phyloP scores from a whole-genome alignment of 2,797 vertebrate genomes.

The Enteromius anoplus region DNA sequence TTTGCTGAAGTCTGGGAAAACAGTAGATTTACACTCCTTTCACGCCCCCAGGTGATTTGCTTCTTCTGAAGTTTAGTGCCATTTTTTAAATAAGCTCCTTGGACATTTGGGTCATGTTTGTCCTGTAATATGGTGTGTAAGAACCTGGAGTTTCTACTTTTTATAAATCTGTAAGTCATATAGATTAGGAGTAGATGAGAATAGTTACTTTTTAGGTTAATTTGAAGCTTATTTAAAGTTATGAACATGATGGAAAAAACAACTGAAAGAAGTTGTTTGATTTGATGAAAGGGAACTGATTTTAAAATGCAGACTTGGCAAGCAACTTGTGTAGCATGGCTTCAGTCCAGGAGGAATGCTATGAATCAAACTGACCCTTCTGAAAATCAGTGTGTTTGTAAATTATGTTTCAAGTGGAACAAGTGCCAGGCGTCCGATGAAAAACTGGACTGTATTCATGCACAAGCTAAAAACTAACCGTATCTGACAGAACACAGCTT shows the following conservation, averaged over 20 bases:
- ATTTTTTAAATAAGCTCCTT: conserved; percentile 28
- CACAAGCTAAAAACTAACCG: conserved; percentile 13
- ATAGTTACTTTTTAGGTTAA: background rate
- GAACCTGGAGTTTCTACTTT: background rate
- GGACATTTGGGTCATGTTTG: conserved; percentile 26
- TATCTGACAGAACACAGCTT: conserved; percentile 42
- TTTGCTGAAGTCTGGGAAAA: conserved; percentile 29
- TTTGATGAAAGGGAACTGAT: conserved; percentile 22
- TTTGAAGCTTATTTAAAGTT: background rate
- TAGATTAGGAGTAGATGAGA: background rate
- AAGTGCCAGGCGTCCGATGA: conserved; percentile 41
- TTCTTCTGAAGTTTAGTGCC: conserved; percentile 21
- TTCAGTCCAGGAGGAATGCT: conserved; percentile 30
- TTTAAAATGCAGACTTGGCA: conserved; percentile 24
- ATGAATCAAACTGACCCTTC: conserved; percentile 29
- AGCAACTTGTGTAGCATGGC: conserved; percentile 1
- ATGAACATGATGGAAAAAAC: background rate
- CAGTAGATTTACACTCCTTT: conserved; percentile 35
- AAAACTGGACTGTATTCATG: background rate
- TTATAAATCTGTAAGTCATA: background rate
- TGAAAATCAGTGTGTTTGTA: conserved; percentile 44
- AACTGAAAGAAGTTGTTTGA: background rate
- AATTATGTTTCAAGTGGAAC: conserved; percentile 44
- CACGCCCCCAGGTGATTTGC: conserved; percentile 26
- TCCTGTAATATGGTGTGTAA: background rate